Evolutionary conservation across 1,140 invertebrate genomes (phyloP).

Genomic region (Luehdorfia chinensis): DNA sequence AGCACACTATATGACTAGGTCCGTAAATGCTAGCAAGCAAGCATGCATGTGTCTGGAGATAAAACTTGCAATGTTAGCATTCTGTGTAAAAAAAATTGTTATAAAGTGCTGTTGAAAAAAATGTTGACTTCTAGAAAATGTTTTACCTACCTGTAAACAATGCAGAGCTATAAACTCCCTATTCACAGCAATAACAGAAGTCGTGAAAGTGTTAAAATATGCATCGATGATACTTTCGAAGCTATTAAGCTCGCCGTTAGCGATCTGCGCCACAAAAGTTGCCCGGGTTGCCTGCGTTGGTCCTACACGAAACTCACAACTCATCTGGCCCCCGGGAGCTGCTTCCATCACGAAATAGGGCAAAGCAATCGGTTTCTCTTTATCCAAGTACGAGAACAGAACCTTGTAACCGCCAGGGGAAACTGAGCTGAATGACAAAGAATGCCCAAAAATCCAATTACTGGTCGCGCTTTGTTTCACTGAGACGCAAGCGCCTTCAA

Average conservation of each 20-base stretch:
- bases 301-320: constrained; percentile 58
- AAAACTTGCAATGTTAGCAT: no score
- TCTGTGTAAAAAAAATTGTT: no score
- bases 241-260: constrained; percentile 57
- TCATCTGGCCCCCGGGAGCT: constrained; percentile 65
- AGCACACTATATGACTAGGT: no score
- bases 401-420: constrained; percentile 65
- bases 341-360: constrained; percentile 70
- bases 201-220: constrained; percentile 54
- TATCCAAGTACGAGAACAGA: constrained; percentile 56
- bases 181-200: constrained; percentile 63
- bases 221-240: constrained; percentile 66
- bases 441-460: constrained; percentile 64
- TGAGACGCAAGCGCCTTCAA: constrained; percentile 56
- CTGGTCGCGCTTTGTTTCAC: constrained; percentile 48
- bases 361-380: constrained; percentile 36
- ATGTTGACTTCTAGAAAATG: no score
- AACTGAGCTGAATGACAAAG: constrained; percentile 62
- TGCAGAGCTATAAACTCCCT: constrained; percentile 64
- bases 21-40: no score
- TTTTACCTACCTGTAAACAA: constrained; percentile 65
- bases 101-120: no score
- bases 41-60: no score
- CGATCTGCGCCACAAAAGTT: constrained; percentile 57
- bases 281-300: constrained; percentile 51